Conservation (phyloP, 2,113 vertebrate species). For the Notarius quadriscutis region DNA sequence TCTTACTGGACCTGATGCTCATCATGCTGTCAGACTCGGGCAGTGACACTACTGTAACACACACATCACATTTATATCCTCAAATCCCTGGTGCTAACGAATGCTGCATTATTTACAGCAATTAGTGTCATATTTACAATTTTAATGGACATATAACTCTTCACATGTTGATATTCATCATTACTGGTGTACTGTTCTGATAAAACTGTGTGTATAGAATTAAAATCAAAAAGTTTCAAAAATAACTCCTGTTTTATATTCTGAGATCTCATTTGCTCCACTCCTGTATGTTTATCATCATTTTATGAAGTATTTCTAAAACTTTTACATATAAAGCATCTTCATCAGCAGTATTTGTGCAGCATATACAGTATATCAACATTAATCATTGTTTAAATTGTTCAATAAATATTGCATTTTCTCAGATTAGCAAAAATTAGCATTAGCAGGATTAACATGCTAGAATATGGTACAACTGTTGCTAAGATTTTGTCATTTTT, state of each 20-base stretch:
- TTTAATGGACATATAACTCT: neutral
- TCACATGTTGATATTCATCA: neutral
- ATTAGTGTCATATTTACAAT: neutral
- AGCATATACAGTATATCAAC: neutral
- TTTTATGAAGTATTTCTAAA: neutral
- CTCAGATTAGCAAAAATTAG: too few relatives aligned
- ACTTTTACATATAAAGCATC: neutral
- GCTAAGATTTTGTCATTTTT: neutral
- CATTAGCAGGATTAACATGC: too few relatives aligned
- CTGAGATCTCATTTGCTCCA: neutral
- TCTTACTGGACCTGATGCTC: constrained; percentile 65
- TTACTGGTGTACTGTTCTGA: neutral
- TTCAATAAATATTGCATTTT: too few relatives aligned
- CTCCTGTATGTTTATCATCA: neutral
- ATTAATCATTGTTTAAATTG: neutral
- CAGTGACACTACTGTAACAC: constrained; percentile 53
- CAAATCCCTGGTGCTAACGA: neutral
- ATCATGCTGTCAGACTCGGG: constrained; percentile 63
- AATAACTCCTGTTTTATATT: neutral
- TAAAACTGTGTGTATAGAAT: too few relatives aligned
- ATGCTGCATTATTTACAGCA: neutral
- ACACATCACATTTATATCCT: neutral
- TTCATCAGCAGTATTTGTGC: neutral
- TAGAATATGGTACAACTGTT: too few relatives aligned
- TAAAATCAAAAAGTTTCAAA: neutral